Evolutionary conservation across 2,888 invertebrate genomes (phyloP).

Genomic region (Panopea generosa): DNA sequence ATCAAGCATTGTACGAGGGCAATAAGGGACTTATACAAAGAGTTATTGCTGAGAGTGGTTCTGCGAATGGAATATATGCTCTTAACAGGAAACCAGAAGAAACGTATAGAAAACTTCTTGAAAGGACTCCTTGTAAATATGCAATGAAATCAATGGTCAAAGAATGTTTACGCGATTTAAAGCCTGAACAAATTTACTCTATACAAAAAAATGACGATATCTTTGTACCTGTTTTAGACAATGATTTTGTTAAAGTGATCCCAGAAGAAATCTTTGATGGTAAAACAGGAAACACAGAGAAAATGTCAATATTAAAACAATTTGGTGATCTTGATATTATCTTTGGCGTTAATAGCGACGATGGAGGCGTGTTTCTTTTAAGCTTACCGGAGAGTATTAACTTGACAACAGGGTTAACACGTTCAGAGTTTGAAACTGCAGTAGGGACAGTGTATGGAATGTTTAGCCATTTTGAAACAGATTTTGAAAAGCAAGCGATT

Average conservation of each 20-base stretch:
- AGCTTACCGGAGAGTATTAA: background rate
- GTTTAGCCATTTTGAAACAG: background rate
- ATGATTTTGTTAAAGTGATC: slow-evolving; percentile 20
- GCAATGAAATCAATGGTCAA: background rate
- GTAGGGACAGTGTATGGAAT: background rate
- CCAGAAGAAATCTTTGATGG: slow-evolving; percentile 5
- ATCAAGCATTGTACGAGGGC: slow-evolving; percentile 28
- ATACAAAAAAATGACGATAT: background rate
- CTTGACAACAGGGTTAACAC: background rate
- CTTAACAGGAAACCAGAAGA: background rate
- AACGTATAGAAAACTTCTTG: background rate
- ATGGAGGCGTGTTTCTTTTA: background rate
- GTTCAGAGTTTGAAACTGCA: background rate
- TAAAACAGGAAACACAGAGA: background rate
- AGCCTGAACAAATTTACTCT: background rate
- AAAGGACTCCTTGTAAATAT: slow-evolving; percentile 1
- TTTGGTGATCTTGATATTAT: slow-evolving; percentile 26
- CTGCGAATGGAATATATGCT: slow-evolving; percentile 12
- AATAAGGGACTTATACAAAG: slow-evolving; percentile 19
- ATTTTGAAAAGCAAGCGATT: too few relatives aligned
- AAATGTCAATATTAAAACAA: background rate
- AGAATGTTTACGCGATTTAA: slow-evolving; percentile 11
- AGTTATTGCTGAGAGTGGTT: slow-evolving; percentile 27
- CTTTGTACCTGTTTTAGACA: slow-evolving; percentile 17
- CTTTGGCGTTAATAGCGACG: slow-evolving; percentile 19